Conservation (phyloP, 2,797 vertebrate genomes). For the Nyctalus aviator region DNA sequence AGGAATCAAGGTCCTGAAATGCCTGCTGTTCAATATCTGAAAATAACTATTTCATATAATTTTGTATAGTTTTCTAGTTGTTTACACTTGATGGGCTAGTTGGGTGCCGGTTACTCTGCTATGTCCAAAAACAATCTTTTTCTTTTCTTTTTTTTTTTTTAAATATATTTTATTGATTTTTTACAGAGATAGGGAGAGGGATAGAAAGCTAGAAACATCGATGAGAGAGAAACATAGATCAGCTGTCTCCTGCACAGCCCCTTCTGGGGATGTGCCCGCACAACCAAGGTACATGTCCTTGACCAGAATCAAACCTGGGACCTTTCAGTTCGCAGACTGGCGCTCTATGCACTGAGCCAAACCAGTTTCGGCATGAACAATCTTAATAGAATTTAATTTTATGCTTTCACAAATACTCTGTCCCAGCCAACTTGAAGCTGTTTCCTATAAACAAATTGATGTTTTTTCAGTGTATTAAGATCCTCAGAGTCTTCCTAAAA, state of each 20-base stretch:
- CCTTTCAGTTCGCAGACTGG: too few species aligned
- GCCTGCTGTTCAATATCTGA: not conserved
- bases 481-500: not conserved
- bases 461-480: not conserved
- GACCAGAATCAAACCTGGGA: too few species aligned
- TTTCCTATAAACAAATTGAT: not conserved
- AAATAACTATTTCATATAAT: not conserved
- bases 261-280: too few species aligned
- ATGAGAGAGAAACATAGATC: too few species aligned
- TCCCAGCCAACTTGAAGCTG: not conserved
- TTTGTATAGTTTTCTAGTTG: not conserved
- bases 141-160: too few species aligned
- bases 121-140: not conserved
- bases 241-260: too few species aligned
- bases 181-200: too few species aligned
- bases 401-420: not conserved
- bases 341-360: too few species aligned
- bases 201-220: too few species aligned
- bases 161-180: too few species aligned
- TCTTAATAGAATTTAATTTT: not conserved
- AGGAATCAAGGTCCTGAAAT: not conserved
- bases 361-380: not conserved
- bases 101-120: not conserved
- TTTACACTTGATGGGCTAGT: not conserved
- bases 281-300: too few species aligned